These are phyloP conservation scores for Reticulitermes lucifugus DNA, from an alignment of 2,888 invertebrate genomes.

Conservation along the genomic window DNA sequence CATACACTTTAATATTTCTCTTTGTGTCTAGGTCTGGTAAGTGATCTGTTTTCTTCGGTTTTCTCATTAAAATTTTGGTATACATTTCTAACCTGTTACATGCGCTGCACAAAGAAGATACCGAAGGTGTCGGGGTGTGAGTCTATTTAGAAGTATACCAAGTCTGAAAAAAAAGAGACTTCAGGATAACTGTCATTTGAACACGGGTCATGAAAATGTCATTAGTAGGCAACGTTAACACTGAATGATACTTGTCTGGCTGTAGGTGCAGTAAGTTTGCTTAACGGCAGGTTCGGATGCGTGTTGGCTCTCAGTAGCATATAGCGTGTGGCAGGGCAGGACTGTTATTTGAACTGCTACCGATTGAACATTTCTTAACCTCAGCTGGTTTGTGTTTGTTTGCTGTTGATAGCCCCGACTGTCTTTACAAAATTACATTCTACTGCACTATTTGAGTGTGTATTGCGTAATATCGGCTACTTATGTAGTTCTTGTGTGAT, in stretches of 20 bases:
- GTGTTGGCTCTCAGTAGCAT: neutral
- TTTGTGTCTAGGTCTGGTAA: too few relatives aligned
- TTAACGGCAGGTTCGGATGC: neutral
- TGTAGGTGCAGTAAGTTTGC: conserved; percentile 1
- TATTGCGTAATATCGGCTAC: neutral
- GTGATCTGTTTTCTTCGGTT: too few relatives aligned
- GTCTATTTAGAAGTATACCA: too few relatives aligned
- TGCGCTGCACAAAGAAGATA: too few relatives aligned
- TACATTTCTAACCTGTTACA: too few relatives aligned
- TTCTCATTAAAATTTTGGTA: too few relatives aligned
- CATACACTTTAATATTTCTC: too few relatives aligned
- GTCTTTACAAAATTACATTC: too few relatives aligned
- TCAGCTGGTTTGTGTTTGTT: neutral
- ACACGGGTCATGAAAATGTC: neutral
- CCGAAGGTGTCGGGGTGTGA: too few relatives aligned
- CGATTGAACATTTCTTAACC: too few relatives aligned
- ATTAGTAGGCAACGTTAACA: neutral
- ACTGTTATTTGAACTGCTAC: neutral
- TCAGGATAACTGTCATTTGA: too few relatives aligned
- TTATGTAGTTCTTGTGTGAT: neutral
- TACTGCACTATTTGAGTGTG: neutral
- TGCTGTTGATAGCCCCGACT: neutral
- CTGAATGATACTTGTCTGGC: neutral
- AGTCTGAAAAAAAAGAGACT: too few relatives aligned
- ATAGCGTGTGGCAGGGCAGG: neutral